Base-by-base conservation (phyloP, 2,888 invertebrate species). In the Atrina japonica region DNA sequence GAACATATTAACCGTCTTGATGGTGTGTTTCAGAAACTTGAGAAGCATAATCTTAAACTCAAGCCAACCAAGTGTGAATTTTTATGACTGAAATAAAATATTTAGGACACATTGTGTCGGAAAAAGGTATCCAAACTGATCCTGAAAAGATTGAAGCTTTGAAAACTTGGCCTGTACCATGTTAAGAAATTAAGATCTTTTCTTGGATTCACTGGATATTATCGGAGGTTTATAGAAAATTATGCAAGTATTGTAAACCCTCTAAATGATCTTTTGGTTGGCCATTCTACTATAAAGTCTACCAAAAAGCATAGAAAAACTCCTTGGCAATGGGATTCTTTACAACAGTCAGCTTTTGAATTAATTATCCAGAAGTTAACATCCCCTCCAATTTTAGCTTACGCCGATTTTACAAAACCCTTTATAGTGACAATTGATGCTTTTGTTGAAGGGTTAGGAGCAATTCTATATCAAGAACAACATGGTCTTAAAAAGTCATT, bases 361-460 rank as follows among this genome's bases (percentile, higher is more conserved):
- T 43, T 16, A 25, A 23, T 65, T 23, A 66, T 45, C 1, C 23
- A 18, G n/a, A 29, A 43, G 16, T 55, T 61, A n/a, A 52, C 41
- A 14, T 27, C 11, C 21, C 55, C 61, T 43, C n/a, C n/a, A n/a
- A n/a, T n/a, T n/a, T n/a, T n/a, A n/a, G n/a, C n/a, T n/a, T n/a
- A n/a, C n/a, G n/a, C 68, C 63, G 68, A 68, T 68, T 68, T 61
- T 30, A 27, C 43, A 11, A 52, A 53, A 52, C 63, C 63, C 1
- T 68, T 61, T 35, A 29, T 18, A 16, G 25, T 63, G 16, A 29
- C 43, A 11, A 47, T 55, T 2, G 68, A 68, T 63, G 68, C 68
- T 21, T 53, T 16, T 21, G 14, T 40, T n/a, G 45, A 53, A 41
- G 68, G 63, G 7, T 52, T 68, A 16, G 61, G 63, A 11, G 55